phyloP scores from a whole-genome alignment of 2,797 vertebrate species.

The Erithacus rubecula region DNA sequence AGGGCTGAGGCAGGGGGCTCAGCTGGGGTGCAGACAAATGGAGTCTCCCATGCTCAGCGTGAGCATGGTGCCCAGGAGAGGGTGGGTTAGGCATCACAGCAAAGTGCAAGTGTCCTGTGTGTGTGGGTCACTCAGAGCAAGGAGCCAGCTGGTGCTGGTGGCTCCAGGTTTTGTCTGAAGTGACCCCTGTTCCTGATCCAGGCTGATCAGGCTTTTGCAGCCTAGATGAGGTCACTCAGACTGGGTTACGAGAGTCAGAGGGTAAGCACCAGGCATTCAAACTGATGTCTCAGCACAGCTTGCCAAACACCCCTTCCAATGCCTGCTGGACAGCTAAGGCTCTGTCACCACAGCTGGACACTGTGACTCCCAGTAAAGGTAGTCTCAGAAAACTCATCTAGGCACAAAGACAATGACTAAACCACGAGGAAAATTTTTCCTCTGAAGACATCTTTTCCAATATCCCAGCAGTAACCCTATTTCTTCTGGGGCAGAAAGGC shows the following conservation, averaged over 20 bases:
- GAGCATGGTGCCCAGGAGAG: neutral
- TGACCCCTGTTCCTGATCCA: neutral
- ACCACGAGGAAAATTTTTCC: neutral
- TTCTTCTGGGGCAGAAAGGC: neutral
- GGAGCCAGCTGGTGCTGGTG: neutral
- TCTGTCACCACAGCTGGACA: neutral
- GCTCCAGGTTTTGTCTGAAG: neutral
- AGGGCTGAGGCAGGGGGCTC: neutral
- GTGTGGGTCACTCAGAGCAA: neutral
- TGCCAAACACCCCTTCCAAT: neutral
- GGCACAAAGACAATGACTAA: neutral
- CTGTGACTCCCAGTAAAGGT: neutral
- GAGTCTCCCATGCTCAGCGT: neutral
- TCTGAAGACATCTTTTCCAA: neutral
- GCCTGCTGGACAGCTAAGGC: neutral
- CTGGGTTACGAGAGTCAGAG: neutral
- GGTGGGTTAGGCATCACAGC: neutral
- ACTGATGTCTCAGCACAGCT: neutral
- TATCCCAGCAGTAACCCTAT: neutral
- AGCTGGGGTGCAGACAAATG: neutral
- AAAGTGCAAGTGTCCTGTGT: neutral
- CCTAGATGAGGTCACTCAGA: neutral
- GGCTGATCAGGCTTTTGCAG: neutral
- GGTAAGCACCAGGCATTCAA: neutral
- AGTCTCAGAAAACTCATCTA: neutral